Evolutionary conservation across 2,113 vertebrate species (phyloP).

Genomic region (Lethenteron reissneri): DNA sequence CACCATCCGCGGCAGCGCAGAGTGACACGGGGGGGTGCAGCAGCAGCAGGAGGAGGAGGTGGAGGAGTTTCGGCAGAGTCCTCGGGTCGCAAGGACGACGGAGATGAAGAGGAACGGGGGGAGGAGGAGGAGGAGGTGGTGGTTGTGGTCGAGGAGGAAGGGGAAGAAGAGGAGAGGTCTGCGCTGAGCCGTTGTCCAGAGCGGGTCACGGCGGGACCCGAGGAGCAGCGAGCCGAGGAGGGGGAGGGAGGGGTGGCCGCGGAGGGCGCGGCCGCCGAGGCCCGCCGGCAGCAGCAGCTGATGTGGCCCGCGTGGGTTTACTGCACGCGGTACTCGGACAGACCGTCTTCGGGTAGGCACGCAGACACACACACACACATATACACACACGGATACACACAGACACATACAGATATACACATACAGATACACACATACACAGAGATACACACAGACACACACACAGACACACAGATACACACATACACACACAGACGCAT

Average conservation of each 20-base stretch:
- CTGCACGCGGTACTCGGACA: conserved; percentile 87
- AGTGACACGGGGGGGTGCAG: not conserved
- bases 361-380: conserved; percentile 6
- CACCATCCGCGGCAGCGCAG: not conserved
- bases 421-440: too few relatives aligned
- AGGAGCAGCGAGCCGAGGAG: not conserved
- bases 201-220: not conserved
- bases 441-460: too few relatives aligned
- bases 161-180: not conserved
- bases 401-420: too few relatives aligned
- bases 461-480: too few relatives aligned
- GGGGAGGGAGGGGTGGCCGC: not conserved
- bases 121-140: not conserved
- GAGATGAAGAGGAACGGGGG: too few relatives aligned
- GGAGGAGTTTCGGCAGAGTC: not conserved
- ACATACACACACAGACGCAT: too few relatives aligned
- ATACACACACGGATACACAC: too few relatives aligned
- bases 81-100: too few relatives aligned
- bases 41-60: not conserved
- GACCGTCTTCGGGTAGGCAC: conserved; percentile 91
- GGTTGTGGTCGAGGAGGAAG: not conserved
- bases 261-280: not conserved
- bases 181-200: not conserved
- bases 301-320: conserved; percentile 95
- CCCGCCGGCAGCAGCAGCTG: conserved; percentile 26